phyloP scores from a whole-genome alignment of 1,140 invertebrate species.

The Danaus melanippus region DNA sequence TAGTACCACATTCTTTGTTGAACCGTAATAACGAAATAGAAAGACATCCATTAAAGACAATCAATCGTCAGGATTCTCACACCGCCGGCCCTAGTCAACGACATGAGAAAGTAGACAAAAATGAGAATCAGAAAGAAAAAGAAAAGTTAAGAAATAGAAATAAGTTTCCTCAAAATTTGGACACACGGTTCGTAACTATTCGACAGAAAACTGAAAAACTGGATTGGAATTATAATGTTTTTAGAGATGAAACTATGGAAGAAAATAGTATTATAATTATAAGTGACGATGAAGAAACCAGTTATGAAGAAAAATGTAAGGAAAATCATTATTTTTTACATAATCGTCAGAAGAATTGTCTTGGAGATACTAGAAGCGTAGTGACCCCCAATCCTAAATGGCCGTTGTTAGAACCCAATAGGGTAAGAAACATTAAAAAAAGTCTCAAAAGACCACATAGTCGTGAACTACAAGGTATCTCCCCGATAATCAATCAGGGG shows the following conservation, averaged over 20 bases:
- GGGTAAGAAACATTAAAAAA: slow-evolving; percentile 48
- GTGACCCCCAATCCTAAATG: slow-evolving; percentile 30
- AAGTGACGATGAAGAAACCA: slow-evolving; percentile 32
- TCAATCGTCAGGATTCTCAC: slow-evolving; percentile 20
- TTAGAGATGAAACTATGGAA: slow-evolving; percentile 24
- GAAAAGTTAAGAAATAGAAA: slow-evolving; percentile 8
- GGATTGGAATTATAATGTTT: slow-evolving; percentile 38
- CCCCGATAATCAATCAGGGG: slow-evolving; percentile 22
- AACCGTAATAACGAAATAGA: slow-evolving; percentile 18
- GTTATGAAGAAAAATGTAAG: slow-evolving; percentile 10
- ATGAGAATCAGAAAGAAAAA: slow-evolving; percentile 6
- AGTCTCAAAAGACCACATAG: slow-evolving; percentile 57
- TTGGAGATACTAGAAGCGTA: slow-evolving; percentile 16
- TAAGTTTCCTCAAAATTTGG: slow-evolving; percentile 21
- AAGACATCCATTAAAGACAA: slow-evolving; percentile 39
- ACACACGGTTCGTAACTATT: slow-evolving; percentile 37
- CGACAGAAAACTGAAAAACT: slow-evolving; percentile 33
- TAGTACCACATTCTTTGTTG: slow-evolving; percentile 33
- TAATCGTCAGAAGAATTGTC: slow-evolving; percentile 18
- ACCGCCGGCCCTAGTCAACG: slow-evolving; percentile 5
- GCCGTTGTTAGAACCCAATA: slow-evolving; percentile 26
- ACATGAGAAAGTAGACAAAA: slow-evolving; percentile 6
- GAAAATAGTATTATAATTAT: slow-evolving; percentile 21
- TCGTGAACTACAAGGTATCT: slow-evolving; percentile 46
- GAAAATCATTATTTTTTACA: slow-evolving; percentile 16